Percentiles rank a stretch among this genome's conserved stretches.
phyloP scores from a whole-genome alignment of 2,113 vertebrate species.

The Lucifuga dentata region DNA sequence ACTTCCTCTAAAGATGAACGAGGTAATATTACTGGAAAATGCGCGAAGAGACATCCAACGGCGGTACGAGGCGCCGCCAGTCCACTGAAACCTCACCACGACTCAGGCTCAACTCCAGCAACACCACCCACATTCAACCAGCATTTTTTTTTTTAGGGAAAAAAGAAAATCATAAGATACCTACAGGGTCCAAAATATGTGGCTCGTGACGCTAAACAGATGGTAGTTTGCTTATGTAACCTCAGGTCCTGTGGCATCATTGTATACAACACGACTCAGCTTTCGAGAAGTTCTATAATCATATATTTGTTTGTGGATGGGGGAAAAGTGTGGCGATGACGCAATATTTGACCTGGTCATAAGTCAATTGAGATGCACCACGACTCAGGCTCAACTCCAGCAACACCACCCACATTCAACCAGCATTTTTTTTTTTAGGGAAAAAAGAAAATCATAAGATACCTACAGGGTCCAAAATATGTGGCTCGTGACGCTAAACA shows the following conservation, averaged over 20 bases:
- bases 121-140: conserved; percentile 23
- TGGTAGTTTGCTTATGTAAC: conserved; percentile 64
- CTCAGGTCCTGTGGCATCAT: conserved; percentile 22
- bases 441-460: conserved; percentile 46
- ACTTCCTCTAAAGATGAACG: conserved; percentile 47
- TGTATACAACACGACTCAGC: conserved; percentile 10
- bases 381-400: conserved; percentile 11
- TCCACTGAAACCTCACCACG: conserved; percentile 38
- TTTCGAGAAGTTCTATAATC: no score
- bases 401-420: conserved; percentile 24
- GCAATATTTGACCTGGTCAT: no score
- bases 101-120: conserved; percentile 11
- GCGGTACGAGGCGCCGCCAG: conserved; percentile 22
- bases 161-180: conserved; percentile 46
- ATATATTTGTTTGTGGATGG: no score
- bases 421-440: conserved; percentile 22
- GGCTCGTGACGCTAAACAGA: conserved; percentile 50
- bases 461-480: not conserved
- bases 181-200: no score
- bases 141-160: conserved; percentile 23
- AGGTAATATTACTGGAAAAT: conserved; percentile 49
- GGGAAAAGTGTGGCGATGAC: no score
- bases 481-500: conserved; percentile 43
- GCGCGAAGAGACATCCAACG: conserved; percentile 35
- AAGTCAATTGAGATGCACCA: no score